phyloP scores from a whole-genome alignment of 1,140 invertebrate genomes.

The Aleiodes sp. region DNA sequence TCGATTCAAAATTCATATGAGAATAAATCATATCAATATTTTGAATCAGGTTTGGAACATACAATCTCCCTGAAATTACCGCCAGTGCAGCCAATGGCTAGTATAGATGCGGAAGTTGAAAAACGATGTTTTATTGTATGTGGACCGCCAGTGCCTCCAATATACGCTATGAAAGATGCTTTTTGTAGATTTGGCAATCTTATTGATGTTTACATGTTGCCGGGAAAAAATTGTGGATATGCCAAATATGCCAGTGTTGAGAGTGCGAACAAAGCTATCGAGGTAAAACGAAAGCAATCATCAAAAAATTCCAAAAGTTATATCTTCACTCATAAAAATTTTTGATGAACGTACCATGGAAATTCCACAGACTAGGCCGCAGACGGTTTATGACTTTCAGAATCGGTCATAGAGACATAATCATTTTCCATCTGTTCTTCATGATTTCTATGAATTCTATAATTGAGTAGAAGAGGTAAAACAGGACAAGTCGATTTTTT shows the following conservation, averaged over 20 bases:
- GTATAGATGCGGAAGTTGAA: conserved; percentile 75
- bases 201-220: conserved; percentile 89
- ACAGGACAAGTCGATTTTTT: too few species aligned
- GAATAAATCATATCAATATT: too few species aligned
- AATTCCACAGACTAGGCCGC: too few species aligned
- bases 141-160: conserved; percentile 81
- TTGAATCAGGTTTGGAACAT: conserved; percentile 60
- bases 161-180: conserved; percentile 83
- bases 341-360: too few species aligned
- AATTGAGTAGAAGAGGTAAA: too few species aligned
- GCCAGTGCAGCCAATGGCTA: conserved; percentile 76
- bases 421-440: too few species aligned
- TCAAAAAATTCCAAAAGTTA: background rate
- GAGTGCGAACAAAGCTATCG: conserved; percentile 82
- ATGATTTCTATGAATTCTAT: too few species aligned
- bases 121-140: conserved; percentile 82
- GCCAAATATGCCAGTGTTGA: conserved; percentile 85
- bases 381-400: too few species aligned
- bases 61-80: conserved; percentile 75
- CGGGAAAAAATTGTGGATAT: conserved; percentile 91
- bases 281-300: conserved; percentile 59
- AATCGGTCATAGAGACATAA: too few species aligned
- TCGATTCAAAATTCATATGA: too few species aligned
- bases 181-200: conserved; percentile 94
- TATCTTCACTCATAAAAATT: too few species aligned